Conservation (phyloP, 2,797 vertebrate genomes). For the Arctocebus calabarensis region DNA sequence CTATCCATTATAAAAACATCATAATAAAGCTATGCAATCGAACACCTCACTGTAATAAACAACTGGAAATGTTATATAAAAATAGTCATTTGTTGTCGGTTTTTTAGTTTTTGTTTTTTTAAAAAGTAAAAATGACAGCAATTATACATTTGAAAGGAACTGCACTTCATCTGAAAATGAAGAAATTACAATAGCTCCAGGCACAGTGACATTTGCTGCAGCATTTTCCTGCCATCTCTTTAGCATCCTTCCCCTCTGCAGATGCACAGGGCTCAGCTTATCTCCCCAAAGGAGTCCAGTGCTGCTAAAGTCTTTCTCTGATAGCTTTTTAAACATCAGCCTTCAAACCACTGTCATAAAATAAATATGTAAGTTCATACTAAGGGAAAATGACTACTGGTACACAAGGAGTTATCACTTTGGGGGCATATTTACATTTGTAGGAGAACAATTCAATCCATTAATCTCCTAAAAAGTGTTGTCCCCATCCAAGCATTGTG, state of each 20-base stretch:
- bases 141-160: neutral
- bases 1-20: slow-evolving; percentile 9
- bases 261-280: neutral
- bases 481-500: neutral
- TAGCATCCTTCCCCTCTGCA: neutral
- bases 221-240: neutral
- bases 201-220: neutral
- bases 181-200: neutral
- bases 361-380: neutral
- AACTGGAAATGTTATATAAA: neutral
- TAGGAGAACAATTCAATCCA: neutral
- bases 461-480: neutral
- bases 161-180: neutral
- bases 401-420: neutral
- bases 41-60: slow-evolving; percentile 1
- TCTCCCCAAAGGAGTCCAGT: neutral
- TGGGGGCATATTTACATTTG: neutral
- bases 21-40: neutral
- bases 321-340: neutral
- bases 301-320: neutral
- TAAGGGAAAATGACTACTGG: slow-evolving; percentile 17
- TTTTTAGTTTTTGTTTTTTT: neutral
- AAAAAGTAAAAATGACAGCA: neutral
- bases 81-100: neutral
- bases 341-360: neutral